Evolutionary conservation across 2,888 invertebrate genomes (phyloP).

Genomic region (Eupelmus urozonus): DNA sequence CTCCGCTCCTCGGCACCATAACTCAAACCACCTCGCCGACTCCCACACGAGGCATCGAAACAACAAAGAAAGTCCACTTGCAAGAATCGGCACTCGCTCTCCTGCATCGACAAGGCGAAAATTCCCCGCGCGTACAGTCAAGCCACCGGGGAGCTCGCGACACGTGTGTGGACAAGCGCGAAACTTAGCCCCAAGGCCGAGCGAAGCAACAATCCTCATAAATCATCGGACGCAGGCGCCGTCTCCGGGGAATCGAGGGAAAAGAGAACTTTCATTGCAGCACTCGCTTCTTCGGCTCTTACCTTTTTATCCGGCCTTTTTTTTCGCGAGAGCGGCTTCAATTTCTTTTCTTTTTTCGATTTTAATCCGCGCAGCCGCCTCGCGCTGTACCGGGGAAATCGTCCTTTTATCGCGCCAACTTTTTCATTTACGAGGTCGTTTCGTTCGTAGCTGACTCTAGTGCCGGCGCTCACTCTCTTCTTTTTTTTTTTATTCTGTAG

Average conservation of each 20-base stretch:
- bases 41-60: background rate
- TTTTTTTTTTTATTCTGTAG: background rate
- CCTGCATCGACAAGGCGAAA: constrained; percentile 40
- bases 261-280: constrained; percentile 51
- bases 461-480: background rate
- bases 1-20: background rate
- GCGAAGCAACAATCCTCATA: constrained; percentile 53
- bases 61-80: constrained; percentile 1
- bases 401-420: constrained; percentile 44
- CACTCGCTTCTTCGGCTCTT: constrained; percentile 19
- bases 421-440: constrained; percentile 40
- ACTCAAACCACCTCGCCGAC: background rate
- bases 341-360: constrained; percentile 39
- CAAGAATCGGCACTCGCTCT: background rate
- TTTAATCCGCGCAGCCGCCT: constrained; percentile 30
- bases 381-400: background rate
- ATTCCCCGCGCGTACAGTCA: constrained; percentile 5
- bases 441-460: no score
- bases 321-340: background rate
- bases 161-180: constrained; percentile 43
- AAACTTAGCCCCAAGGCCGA: constrained; percentile 30
- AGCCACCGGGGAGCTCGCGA: constrained; percentile 41
- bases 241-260: constrained; percentile 30
- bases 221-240: constrained; percentile 46
- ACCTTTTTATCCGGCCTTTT: constrained; percentile 23